phyloP scores from a whole-genome alignment of 2,888 invertebrate genomes.

The Onchidella celtica region DNA sequence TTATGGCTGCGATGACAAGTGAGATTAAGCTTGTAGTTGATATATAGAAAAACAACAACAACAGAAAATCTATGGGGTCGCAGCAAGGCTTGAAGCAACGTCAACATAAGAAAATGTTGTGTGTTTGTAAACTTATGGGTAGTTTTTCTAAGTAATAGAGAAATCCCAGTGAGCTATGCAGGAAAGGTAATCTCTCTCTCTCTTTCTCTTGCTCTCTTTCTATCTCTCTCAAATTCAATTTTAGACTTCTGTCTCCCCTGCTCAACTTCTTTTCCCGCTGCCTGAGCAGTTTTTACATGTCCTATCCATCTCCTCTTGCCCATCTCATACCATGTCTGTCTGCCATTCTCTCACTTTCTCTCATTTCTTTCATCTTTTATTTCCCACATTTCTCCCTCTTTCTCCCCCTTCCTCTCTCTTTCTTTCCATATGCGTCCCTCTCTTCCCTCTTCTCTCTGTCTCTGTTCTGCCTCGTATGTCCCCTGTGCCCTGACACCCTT shows the following conservation, averaged over 20 bases:
- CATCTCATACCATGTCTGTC: neutral
- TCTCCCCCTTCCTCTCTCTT: neutral
- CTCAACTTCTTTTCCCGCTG: neutral
- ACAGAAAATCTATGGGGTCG: too few relatives aligned
- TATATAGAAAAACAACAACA: too few relatives aligned
- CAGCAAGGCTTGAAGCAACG: too few relatives aligned
- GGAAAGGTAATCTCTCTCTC: neutral
- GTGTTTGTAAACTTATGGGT: too few relatives aligned
- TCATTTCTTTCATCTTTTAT: neutral
- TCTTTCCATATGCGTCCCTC: neutral
- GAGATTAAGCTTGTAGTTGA: too few relatives aligned
- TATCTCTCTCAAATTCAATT: neutral
- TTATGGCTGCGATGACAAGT: too few relatives aligned
- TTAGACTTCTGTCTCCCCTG: neutral
- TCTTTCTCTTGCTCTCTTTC: neutral
- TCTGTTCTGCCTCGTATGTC: neutral
- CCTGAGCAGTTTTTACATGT: too few relatives aligned
- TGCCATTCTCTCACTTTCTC: conserved; percentile 3
- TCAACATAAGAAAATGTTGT: too few relatives aligned
- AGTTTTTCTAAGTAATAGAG: too few relatives aligned
- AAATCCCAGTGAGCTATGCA: too few relatives aligned
- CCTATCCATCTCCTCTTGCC: too few relatives aligned
- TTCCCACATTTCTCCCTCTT: neutral
- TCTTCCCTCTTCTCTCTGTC: neutral
- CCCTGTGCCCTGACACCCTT: neutral